Conservation (phyloP, 2,797 vertebrate genomes). For the Peromyscus melanophrys region DNA sequence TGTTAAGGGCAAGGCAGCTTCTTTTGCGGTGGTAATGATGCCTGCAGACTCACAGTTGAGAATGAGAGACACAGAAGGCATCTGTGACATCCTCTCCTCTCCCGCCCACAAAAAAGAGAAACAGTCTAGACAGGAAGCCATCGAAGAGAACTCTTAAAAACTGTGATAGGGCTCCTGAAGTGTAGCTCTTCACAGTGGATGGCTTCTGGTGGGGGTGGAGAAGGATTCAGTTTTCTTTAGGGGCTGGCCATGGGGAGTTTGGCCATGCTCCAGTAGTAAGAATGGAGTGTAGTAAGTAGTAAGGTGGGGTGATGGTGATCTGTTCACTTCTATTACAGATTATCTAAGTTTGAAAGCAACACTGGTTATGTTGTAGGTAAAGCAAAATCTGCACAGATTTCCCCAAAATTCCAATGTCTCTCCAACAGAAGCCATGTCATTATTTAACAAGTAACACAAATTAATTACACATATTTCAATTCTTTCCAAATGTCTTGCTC, state of each 20-base stretch:
- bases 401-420: conserved; percentile 26
- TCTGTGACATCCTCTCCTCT: not conserved
- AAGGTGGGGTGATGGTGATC: not conserved
- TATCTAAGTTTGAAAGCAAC: not conserved
- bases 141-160: not conserved
- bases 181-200: not conserved
- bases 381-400: conserved; percentile 43
- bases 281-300: not conserved
- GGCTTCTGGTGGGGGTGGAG: not conserved
- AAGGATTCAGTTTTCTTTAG: not conserved
- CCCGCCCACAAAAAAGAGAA: not conserved
- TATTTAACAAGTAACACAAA: conserved; percentile 14
- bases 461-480: not conserved
- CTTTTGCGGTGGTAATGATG: not conserved
- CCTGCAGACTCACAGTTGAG: not conserved
- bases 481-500: conserved; percentile 27
- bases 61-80: not conserved
- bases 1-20: not conserved
- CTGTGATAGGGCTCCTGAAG: not conserved
- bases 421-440: not conserved
- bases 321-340: conserved; percentile 34
- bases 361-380: not conserved
- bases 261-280: not conserved
- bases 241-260: not conserved
- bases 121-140: not conserved